phyloP scores from a whole-genome alignment of 2,797 vertebrate genomes.

The Hozukius guyotensis region DNA sequence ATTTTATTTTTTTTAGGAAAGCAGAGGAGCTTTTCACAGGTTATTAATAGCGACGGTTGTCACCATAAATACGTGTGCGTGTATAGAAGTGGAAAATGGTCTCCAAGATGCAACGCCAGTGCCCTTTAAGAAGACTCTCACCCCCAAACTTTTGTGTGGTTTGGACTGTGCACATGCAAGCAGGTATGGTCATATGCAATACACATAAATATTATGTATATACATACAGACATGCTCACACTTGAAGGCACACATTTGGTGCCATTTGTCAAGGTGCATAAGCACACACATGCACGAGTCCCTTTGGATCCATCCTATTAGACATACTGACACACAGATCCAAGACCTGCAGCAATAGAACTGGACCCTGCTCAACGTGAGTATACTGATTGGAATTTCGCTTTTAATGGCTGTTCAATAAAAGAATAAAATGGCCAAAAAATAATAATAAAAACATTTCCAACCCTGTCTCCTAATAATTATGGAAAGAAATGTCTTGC shows the following conservation, averaged over 20 bases:
- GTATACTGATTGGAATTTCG: background rate
- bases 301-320: background rate
- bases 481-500: background rate
- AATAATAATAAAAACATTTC: background rate
- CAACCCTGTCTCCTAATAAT: background rate
- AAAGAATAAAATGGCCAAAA: background rate
- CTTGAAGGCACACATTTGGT: background rate
- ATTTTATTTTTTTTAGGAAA: constrained; percentile 64
- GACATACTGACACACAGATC: background rate
- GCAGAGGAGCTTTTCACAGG: constrained; percentile 53
- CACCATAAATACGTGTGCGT: constrained; percentile 77
- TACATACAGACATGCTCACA: background rate
- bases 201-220: background rate
- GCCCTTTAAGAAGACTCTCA: background rate
- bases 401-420: background rate
- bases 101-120: constrained; percentile 41
- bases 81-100: constrained; percentile 74
- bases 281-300: background rate
- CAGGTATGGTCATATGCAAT: background rate
- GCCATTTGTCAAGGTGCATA: background rate
- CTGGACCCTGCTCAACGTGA: background rate
- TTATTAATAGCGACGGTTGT: constrained; percentile 81
- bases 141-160: background rate
- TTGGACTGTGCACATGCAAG: background rate
- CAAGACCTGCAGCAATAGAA: background rate